Base-by-base conservation (phyloP, 1,140 invertebrate genomes). In the Pseudomyrmex pallidus region DNA sequence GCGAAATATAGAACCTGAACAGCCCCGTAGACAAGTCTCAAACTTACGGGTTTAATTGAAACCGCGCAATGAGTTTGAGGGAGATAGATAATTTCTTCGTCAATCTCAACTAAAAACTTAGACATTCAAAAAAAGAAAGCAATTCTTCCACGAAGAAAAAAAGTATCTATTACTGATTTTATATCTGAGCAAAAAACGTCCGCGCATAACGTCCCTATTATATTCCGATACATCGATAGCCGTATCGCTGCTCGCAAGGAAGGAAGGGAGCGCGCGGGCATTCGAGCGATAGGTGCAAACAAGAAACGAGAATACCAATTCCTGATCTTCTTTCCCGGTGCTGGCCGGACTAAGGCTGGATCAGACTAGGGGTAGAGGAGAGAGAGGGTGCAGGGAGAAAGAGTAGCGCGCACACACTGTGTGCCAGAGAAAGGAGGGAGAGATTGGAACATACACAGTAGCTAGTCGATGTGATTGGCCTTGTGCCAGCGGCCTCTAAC, bases 401-500 rank as follows among this genome's bases (percentile, higher is more conserved):
- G 82, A 88, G 82, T 83, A 87, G 82, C 82, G 64, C 76, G 44
- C 76, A 80, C 76, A 61, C 68, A 35, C 35, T 35, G 35, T 89
- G 82, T 90, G 89, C 85, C 87, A 54, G 85, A 83, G 63, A n/a
- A n/a, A n/a, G 35, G 5, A 0, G 35, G 5, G 5, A 35, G 35
- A 35, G 35, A 35, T 35, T 86, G 86, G 90, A 91, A 92, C 89
- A 87, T 93, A 93, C 88, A 93, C 90, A 90, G 90, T 90, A 92
- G 91, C 88, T 87, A 93, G 93, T 91, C 92, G 91, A 93, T 92
- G 92, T 93, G 91, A 93, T 93, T 93, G 93, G 93, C 91, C 85
- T 87, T 73, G 87, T 91, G 93, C 93, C 93, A 93, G 91, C 85
- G 86, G 89, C 87, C 89, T 87, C 92, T 93, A 93, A 93, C 93